phyloP scores from a whole-genome alignment of 1,140 invertebrate species.

The Aricia agestis region DNA sequence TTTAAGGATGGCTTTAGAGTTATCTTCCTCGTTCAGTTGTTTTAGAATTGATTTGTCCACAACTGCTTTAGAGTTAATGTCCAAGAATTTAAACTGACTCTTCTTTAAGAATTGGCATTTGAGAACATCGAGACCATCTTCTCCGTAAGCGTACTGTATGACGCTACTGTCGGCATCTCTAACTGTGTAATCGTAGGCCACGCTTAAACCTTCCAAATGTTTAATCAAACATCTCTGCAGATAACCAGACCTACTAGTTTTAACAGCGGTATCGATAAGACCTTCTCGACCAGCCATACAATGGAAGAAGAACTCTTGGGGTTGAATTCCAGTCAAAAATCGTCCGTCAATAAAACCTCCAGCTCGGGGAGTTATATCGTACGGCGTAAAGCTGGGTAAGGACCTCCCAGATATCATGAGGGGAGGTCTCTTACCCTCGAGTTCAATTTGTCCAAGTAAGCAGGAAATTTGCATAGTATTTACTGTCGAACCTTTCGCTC shows the following conservation, averaged over 20 bases:
- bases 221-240: slow-evolving; percentile 98
- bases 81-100: slow-evolving; percentile 88
- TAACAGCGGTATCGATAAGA: slow-evolving; percentile 90
- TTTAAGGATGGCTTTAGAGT: slow-evolving; percentile 67
- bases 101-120: slow-evolving; percentile 90
- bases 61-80: slow-evolving; percentile 85
- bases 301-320: slow-evolving; percentile 99
- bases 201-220: slow-evolving; percentile 95
- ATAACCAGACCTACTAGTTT: slow-evolving; percentile 98
- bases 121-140: slow-evolving; percentile 96
- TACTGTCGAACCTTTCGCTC: slow-evolving; percentile 97
- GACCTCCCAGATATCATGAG: slow-evolving; percentile 95
- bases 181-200: slow-evolving; percentile 96
- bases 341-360: slow-evolving; percentile 97
- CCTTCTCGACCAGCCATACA: slow-evolving; percentile 99
- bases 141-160: slow-evolving; percentile 98
- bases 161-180: slow-evolving; percentile 95
- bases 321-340: slow-evolving; percentile 97
- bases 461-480: slow-evolving; percentile 99
- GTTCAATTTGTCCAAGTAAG: slow-evolving; percentile 97
- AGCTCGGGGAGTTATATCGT: slow-evolving; percentile 92
- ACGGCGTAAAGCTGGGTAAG: slow-evolving; percentile 94
- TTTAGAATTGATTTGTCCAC: slow-evolving; percentile 78
- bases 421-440: slow-evolving; percentile 97
- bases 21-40: slow-evolving; percentile 75